A percentile compares a stretch with the other conserved stretches of the same genome.
These are phyloP conservation scores for Asteroscopus sphinx DNA, from an alignment of 2,888 invertebrate genomes.

Conservation along the genomic window DNA sequence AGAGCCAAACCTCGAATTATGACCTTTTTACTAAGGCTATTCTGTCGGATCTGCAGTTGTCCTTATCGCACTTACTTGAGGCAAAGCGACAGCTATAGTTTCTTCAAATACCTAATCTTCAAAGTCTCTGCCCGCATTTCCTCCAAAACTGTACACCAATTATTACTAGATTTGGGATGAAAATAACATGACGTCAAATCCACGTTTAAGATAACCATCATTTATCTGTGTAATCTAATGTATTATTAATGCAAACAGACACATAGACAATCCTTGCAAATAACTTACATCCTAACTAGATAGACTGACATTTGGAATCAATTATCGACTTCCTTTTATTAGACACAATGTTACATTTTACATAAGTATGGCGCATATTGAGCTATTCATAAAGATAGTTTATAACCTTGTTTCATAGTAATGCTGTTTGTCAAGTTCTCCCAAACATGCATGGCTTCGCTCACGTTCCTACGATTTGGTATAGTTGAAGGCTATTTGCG, in stretches of 20 bases:
- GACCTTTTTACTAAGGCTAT: too few relatives aligned
- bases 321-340: not conserved
- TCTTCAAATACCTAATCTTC: too few relatives aligned
- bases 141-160: too few relatives aligned
- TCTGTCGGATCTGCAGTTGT: too few relatives aligned
- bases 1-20: too few relatives aligned
- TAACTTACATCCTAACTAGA: not conserved
- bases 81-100: too few relatives aligned
- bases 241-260: not conserved
- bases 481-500: slow-evolving; percentile 6
- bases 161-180: too few relatives aligned
- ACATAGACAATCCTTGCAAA: not conserved
- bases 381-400: not conserved
- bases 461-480: slow-evolving; percentile 8
- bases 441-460: slow-evolving; percentile 34
- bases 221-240: not conserved
- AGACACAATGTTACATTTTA: not conserved
- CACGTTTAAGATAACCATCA: too few relatives aligned
- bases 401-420: not conserved
- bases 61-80: too few relatives aligned
- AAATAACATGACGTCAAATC: too few relatives aligned
- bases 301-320: not conserved
- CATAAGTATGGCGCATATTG: slow-evolving; percentile 1
- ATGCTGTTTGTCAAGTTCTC: slow-evolving; percentile 9
- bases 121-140: too few relatives aligned